Percentiles rank a stretch among this genome's conserved stretches.
Evolutionary conservation across 2,797 vertebrate genomes (phyloP).

Genomic region (Sarcoramphus papa): DNA sequence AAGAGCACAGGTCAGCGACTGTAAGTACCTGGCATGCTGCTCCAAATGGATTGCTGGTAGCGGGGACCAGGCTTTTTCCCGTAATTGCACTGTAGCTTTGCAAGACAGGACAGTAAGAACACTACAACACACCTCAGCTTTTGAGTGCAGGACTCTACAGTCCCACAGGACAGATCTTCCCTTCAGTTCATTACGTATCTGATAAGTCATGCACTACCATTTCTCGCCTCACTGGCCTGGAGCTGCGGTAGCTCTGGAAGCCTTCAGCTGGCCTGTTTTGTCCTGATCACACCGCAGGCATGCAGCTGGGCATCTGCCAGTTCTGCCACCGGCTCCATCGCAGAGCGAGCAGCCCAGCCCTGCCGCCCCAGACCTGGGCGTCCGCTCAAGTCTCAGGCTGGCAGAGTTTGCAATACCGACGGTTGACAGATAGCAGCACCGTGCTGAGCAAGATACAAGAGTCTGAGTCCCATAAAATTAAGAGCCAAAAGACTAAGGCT

Average conservation of each 20-base stretch:
- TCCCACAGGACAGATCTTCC: background rate
- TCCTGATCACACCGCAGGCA: background rate
- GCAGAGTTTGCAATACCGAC: background rate
- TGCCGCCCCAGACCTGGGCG: background rate
- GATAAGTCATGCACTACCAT: background rate
- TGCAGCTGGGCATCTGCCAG: background rate
- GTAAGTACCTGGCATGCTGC: background rate
- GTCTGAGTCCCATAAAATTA: background rate
- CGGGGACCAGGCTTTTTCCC: background rate
- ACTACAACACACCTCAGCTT: background rate
- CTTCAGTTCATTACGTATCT: background rate
- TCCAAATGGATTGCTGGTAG: background rate
- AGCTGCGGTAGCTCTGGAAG: background rate
- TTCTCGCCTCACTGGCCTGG: background rate
- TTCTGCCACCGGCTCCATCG: background rate
- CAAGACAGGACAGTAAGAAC: background rate
- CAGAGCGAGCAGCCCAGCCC: background rate
- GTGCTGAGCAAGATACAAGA: accelerated
- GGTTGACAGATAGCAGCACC: background rate
- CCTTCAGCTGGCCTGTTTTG: accelerated
- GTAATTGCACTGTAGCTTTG: background rate
- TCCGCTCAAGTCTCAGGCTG: accelerated
- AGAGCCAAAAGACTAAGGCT: background rate
- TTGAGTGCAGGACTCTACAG: accelerated
- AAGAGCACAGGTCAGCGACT: background rate